These are phyloP conservation scores for Syngnathus floridae DNA, from an alignment of 2,113 vertebrate species.

Conservation along the genomic window DNA sequence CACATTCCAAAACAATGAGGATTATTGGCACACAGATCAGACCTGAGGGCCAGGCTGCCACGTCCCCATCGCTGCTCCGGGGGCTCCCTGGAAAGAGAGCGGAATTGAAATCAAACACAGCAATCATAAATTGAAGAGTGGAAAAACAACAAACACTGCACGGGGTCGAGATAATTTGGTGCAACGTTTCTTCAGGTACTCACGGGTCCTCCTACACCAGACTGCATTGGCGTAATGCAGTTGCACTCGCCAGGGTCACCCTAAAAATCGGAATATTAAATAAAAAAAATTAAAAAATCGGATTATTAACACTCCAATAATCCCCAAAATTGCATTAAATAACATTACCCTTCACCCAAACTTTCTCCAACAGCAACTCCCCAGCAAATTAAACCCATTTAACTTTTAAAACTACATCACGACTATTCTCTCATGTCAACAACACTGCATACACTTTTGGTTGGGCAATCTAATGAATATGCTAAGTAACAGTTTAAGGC, in stretches of 20 bases:
- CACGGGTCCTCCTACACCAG: slow-evolving; percentile 80
- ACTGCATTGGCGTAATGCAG: slow-evolving; percentile 61
- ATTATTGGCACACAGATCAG: slow-evolving; percentile 49
- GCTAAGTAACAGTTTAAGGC: slow-evolving; percentile 63
- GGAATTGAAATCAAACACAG: slow-evolving; percentile 40
- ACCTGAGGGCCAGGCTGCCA: slow-evolving; percentile 89
- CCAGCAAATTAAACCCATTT: not conserved
- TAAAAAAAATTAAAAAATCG: not conserved
- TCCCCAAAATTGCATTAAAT: not conserved
- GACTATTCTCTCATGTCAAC: slow-evolving; percentile 14
- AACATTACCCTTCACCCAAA: not conserved
- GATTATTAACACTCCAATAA: not conserved
- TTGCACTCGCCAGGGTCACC: slow-evolving; percentile 82
- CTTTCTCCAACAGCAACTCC: not conserved
- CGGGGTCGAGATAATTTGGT: no score
- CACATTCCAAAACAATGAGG: slow-evolving; percentile 14
- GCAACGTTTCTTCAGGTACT: slow-evolving; percentile 47
- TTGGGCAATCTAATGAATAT: slow-evolving; percentile 50
- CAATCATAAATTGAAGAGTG: not conserved
- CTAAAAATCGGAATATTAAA: slow-evolving; percentile 53
- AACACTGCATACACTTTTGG: slow-evolving; percentile 42
- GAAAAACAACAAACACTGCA: not conserved
- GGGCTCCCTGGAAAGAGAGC: slow-evolving; percentile 82
- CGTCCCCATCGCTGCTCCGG: slow-evolving; percentile 72
- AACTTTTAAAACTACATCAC: slow-evolving; percentile 20